Percentiles rank a stretch among this genome's conserved stretches.
Conservation (phyloP, 2,888 invertebrate genomes). For the Tetragnatha montana region DNA sequence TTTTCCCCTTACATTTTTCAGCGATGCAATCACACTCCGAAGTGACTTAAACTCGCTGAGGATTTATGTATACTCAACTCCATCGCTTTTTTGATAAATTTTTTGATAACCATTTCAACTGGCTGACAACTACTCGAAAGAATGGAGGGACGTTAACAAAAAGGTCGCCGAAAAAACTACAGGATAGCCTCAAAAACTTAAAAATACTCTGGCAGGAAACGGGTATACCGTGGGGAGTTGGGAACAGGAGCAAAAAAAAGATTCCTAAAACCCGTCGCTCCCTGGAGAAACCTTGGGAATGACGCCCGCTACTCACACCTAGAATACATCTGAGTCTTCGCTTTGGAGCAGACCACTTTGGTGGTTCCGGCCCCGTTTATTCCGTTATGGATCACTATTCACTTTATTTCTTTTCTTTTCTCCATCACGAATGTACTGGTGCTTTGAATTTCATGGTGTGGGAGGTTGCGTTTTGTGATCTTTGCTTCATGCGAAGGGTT, state of each 20-base stretch:
- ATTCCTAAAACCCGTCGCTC: constrained; percentile 44
- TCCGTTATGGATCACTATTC: constrained; percentile 40
- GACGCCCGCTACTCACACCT: constrained; percentile 51
- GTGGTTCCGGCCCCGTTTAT: constrained; percentile 45
- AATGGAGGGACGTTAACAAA: constrained; percentile 37
- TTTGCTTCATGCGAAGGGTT: too few species aligned
- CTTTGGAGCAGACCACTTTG: constrained; percentile 53
- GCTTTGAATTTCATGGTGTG: constrained; percentile 5
- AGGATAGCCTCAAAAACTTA: constrained; percentile 37
- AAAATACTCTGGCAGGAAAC: constrained; percentile 43
- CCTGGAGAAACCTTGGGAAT: constrained; percentile 46
- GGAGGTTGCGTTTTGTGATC: not conserved
- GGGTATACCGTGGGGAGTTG: constrained; percentile 33
- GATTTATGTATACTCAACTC: constrained; percentile 52
- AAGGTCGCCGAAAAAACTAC: constrained; percentile 36
- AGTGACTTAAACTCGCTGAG: constrained; percentile 32
- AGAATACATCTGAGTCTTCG: constrained; percentile 36
- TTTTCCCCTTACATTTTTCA: not conserved
- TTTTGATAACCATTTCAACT: constrained; percentile 54
- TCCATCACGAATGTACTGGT: not conserved
- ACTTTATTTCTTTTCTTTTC: constrained; percentile 20
- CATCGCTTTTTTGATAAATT: constrained; percentile 48
- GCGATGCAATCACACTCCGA: constrained; percentile 28
- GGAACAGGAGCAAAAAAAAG: constrained; percentile 5
- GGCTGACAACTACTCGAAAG: constrained; percentile 27